Conservation (phyloP, 2,888 invertebrate genomes). For the Glaucopsyche alexis region DNA sequence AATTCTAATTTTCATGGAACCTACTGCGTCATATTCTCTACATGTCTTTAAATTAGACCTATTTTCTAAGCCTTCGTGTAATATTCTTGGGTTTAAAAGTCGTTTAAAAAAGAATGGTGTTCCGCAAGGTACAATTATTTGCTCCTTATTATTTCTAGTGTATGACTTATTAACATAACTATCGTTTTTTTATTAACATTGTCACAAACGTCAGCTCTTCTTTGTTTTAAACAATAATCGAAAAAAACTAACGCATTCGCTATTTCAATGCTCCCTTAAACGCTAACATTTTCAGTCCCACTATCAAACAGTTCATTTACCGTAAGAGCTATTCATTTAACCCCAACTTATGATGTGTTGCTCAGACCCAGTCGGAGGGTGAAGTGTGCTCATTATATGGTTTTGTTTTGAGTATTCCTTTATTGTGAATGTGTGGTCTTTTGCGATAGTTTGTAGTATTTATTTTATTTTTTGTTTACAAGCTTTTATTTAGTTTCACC, state of each 20-base stretch:
- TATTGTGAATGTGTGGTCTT: background rate
- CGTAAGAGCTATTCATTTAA: background rate
- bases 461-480: too few species aligned
- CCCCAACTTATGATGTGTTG: constrained; percentile 1
- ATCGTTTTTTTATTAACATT: too few species aligned
- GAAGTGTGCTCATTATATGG: background rate
- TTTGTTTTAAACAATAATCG: background rate
- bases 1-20: too few species aligned
- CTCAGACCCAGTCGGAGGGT: background rate
- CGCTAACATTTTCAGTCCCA: background rate
- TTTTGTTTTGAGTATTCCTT: background rate
- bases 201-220: background rate
- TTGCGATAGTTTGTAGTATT: background rate
- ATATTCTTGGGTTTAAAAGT: background rate
- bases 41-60: too few species aligned
- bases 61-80: background rate
- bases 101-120: background rate
- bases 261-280: background rate
- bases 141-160: background rate
- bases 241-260: background rate
- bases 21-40: too few species aligned
- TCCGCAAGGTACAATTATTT: background rate
- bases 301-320: background rate
- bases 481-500: too few species aligned
- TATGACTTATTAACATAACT: too few species aligned